Evolutionary conservation across 2,797 vertebrate genomes (phyloP).

Genomic region (Bradypus variegatus): DNA sequence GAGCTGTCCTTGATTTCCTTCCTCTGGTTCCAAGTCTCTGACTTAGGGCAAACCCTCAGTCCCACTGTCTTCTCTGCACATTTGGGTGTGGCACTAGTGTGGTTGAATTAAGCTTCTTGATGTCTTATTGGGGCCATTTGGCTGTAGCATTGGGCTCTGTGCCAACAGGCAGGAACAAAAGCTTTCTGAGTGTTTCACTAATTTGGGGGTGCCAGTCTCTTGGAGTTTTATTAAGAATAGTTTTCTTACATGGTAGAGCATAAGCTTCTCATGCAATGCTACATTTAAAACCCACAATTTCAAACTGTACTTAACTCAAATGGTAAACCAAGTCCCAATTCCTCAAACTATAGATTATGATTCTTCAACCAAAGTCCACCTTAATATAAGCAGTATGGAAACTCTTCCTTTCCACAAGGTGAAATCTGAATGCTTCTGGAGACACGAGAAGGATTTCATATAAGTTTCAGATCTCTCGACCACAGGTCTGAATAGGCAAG

Average conservation of each 20-base stretch:
- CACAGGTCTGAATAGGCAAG: background rate
- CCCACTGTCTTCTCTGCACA: background rate
- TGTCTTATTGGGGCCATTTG: background rate
- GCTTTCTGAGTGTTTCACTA: background rate
- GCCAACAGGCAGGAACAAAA: background rate
- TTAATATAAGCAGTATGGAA: background rate
- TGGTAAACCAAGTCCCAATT: background rate
- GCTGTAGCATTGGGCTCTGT: background rate
- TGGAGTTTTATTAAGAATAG: background rate
- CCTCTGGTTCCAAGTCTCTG: background rate
- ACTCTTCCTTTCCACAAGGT: background rate
- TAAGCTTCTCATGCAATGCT: background rate
- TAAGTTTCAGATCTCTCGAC: background rate
- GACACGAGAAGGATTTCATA: background rate
- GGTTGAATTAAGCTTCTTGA: background rate
- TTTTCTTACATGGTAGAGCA: background rate
- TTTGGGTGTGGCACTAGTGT: rapidly evolving
- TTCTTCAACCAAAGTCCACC: conserved; percentile 1
- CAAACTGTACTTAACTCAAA: background rate
- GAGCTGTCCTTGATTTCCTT: background rate
- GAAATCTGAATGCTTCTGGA: background rate
- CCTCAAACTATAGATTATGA: background rate
- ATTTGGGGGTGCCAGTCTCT: background rate
- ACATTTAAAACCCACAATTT: background rate
- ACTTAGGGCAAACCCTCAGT: background rate